Percentiles rank a stretch among this genome's conserved stretches.
Evolutionary conservation across 2,888 invertebrate species (phyloP).

Genomic region (Thymelicus acteon): DNA sequence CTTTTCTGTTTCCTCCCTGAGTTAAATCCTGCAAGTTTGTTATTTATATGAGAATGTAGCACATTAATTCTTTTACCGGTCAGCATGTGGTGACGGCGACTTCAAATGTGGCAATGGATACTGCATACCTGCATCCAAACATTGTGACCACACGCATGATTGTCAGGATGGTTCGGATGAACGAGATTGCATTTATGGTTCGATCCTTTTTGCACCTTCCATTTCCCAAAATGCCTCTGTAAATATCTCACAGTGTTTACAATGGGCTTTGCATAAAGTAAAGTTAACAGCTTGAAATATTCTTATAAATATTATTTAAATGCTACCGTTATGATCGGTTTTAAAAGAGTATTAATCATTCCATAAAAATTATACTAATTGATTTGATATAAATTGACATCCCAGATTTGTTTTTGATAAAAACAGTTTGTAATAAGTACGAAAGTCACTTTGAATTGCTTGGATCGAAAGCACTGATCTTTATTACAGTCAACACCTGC

Average conservation of each 20-base stretch:
- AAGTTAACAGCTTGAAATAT: too few relatives aligned
- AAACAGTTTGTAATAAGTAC: too few relatives aligned
- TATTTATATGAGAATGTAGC: constrained; percentile 46
- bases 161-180: constrained; percentile 86
- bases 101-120: constrained; percentile 88
- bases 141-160: constrained; percentile 83
- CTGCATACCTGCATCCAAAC: constrained; percentile 84
- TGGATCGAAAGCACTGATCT: too few relatives aligned
- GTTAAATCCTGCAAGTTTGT: constrained; percentile 3
- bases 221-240: constrained; percentile 24
- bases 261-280: not conserved
- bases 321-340: too few relatives aligned
- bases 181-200: constrained; percentile 80
- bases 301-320: too few relatives aligned
- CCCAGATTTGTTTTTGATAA: too few relatives aligned
- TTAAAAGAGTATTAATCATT: too few relatives aligned
- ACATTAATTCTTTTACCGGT: constrained; percentile 80
- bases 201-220: constrained; percentile 62
- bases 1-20: constrained; percentile 30
- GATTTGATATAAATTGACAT: too few relatives aligned
- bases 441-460: too few relatives aligned
- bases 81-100: constrained; percentile 79
- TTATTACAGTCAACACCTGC: too few relatives aligned
- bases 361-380: too few relatives aligned
- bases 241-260: not conserved